Evolutionary conservation across 2,113 vertebrate genomes (phyloP).

Genomic region (Varanus salvator): DNA sequence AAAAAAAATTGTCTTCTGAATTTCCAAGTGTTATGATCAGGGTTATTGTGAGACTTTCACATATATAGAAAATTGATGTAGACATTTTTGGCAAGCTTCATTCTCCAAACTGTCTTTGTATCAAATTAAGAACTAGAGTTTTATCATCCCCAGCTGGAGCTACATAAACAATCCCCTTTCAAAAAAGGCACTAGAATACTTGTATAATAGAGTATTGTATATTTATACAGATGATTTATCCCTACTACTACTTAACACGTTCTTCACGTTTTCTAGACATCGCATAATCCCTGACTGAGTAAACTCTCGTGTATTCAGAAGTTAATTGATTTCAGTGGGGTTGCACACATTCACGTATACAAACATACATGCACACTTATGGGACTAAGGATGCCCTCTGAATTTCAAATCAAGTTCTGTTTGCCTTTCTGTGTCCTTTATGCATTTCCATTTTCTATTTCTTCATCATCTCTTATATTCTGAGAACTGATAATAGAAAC

Average conservation of each 20-base stretch:
- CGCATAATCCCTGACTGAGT: conserved; percentile 4
- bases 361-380: conserved; percentile 22
- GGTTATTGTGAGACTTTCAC: background rate
- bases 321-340: conserved; percentile 19
- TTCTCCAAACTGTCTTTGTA: conserved; percentile 21
- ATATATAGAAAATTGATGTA: background rate
- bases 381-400: background rate
- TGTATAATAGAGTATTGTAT: conserved; percentile 33
- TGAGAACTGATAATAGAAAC: conserved; percentile 1
- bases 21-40: conserved; percentile 36
- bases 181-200: conserved; percentile 19
- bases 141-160: conserved; percentile 3
- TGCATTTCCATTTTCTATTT: background rate
- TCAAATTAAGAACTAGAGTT: conserved; percentile 51
- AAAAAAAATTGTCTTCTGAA: conserved; percentile 13
- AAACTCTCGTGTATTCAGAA: conserved; percentile 7
- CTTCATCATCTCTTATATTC: background rate
- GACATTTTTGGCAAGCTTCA: conserved; percentile 21
- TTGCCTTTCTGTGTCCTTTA: conserved; percentile 1
- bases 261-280: conserved; percentile 15
- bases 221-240: conserved; percentile 13
- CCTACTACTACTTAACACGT: conserved; percentile 22
- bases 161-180: conserved; percentile 19
- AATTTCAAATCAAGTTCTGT: conserved; percentile 27
- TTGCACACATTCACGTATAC: conserved; percentile 9